Evolutionary conservation across 2,797 vertebrate genomes (phyloP), one percentile per base, ranked within the genome.

Genomic region (Gastrophryne carolinensis): DNA sequence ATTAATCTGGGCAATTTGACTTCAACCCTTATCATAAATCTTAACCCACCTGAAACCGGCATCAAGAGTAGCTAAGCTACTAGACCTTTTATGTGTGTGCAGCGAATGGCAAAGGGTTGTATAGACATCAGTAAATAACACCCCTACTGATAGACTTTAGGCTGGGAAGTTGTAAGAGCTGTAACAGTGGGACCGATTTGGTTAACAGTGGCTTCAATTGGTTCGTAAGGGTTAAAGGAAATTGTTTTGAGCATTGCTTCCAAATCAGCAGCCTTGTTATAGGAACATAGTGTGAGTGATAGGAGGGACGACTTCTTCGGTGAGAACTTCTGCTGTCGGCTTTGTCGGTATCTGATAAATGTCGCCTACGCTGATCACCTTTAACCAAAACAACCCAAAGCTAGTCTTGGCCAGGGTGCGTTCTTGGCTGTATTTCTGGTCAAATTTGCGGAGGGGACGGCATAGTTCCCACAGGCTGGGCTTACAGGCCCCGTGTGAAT

Each of bases 241-340:
- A 66, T 66, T 65, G 72, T 71, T 71, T 72, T 66, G 44, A 23
- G 19, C 17, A 32, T 30, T 52, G 81, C 73, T 77, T 85, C 86
- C 86, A 88, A 80, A 86, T 84, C 87, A 86, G 87, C 86, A 89
- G 88, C 82, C 85, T 87, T 89, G 87, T 88, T 88, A 86, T 86
- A 81, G 84, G 88, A 86, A 89, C 88, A 84, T 50, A 74, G 80
- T 85, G 85, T 88, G 80, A 81, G 67, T 75, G 82, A 80, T 84
- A 82, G 64, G 80, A 86, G 75, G 79, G 82, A 77, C 74, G 65
- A 79, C 72, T 85, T 79, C 69, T 73, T 75, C 74, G 79, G 85
- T 89, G 87, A 86, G 88, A 89, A 86, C 81, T 72, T 75, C 83
- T 53, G 75, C 15, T 52, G 72, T 79, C 85, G 30, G 0, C 80